Evolutionary conservation across 2,113 vertebrate genomes (phyloP).

Genomic region (Carassius carassius): DNA sequence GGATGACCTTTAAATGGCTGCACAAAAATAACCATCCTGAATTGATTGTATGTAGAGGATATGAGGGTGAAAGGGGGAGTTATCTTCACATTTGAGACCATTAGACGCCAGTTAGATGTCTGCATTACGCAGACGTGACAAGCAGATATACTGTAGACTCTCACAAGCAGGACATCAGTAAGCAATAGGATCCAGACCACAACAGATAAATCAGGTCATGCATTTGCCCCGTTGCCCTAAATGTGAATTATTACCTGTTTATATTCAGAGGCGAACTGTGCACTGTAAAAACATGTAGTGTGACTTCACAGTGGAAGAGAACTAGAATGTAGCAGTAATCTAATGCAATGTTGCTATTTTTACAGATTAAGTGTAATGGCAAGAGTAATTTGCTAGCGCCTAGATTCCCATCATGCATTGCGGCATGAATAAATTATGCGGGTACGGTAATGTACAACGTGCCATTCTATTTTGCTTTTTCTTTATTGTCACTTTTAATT

Average conservation of each 20-base stretch:
- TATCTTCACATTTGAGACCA: conserved; percentile 45
- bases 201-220: neutral
- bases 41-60: conserved; percentile 29
- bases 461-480: neutral
- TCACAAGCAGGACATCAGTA: neutral
- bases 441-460: neutral
- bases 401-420: neutral
- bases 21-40: conserved; percentile 44
- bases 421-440: neutral
- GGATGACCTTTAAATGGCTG: conserved; percentile 50
- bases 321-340: neutral
- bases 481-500: neutral
- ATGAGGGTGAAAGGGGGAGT: conserved; percentile 13
- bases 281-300: neutral
- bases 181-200: neutral
- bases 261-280: neutral
- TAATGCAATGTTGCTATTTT: neutral
- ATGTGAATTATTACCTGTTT: neutral
- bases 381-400: neutral
- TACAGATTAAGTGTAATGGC: neutral
- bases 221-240: conserved; percentile 4
- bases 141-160: conserved; percentile 1
- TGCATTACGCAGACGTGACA: neutral
- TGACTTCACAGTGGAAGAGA: neutral
- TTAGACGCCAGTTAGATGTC: conserved; percentile 38